These are phyloP conservation scores for Trichoplax adhaerens DNA, from an alignment of 37 sponge, comb jelly and placozoan genomes.

Conservation along the genomic window DNA sequence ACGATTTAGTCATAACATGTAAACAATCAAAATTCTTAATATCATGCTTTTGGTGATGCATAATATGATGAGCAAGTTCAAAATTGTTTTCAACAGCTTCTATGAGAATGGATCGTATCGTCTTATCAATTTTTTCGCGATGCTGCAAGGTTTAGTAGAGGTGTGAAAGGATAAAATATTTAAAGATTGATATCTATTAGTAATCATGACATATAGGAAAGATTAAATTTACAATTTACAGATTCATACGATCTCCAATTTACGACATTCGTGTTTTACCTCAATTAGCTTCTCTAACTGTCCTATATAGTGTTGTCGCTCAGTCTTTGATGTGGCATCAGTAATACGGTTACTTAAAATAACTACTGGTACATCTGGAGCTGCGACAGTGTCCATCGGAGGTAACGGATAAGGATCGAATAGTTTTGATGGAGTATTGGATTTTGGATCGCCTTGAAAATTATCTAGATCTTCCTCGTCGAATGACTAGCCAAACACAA, in stretches of 20 bases:
- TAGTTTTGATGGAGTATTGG: not conserved
- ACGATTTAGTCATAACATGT: not conserved
- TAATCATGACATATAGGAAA: not conserved
- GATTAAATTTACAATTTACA: not conserved
- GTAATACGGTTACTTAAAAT: conserved; percentile 22
- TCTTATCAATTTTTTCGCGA: conserved; percentile 9
- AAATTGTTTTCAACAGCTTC: not conserved
- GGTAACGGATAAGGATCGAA: not conserved
- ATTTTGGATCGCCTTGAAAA: conserved; percentile 3
- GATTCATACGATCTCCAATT: no score
- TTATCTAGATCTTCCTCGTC: conserved; percentile 6
- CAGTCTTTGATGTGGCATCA: conserved; percentile 10
- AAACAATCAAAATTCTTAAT: conserved; percentile 14
- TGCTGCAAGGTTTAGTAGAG: conserved; percentile 2
- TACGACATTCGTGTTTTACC: conserved; percentile 6
- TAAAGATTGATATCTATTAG: not conserved
- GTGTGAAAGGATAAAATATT: not conserved
- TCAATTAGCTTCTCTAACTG: conserved; percentile 23
- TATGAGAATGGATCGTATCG: conserved; percentile 7
- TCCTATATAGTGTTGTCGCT: conserved; percentile 14
- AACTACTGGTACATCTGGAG: conserved; percentile 30
- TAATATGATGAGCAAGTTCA: no score
- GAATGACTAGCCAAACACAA: conserved; percentile 1
- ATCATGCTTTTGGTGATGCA: not conserved
- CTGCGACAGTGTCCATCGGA: conserved; percentile 18